These are phyloP conservation scores for Medauroidea extradentata DNA, from an alignment of 1,140 invertebrate genomes.

Conservation along the genomic window DNA sequence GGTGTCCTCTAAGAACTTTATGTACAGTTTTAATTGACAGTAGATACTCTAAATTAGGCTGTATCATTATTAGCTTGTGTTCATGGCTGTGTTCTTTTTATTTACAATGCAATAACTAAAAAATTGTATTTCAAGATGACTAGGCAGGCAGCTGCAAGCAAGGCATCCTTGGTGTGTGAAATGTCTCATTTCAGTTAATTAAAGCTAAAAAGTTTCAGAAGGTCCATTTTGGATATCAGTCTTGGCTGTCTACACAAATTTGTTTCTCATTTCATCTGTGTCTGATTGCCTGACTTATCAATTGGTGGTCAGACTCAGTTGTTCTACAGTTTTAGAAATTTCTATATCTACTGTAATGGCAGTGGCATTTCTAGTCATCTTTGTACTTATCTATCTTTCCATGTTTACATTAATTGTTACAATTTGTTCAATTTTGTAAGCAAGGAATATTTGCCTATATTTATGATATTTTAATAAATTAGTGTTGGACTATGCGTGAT, in stretches of 20 bases:
- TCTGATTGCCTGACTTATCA: conserved; percentile 15
- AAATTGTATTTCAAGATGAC: no score
- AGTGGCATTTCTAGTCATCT: conserved; percentile 19
- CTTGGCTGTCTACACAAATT: conserved; percentile 12
- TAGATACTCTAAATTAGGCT: no score
- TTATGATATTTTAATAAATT: conserved; percentile 22
- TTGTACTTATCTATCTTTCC: conserved; percentile 19
- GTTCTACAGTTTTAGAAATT: conserved; percentile 13
- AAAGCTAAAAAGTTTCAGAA: conserved; percentile 1
- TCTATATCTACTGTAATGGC: conserved; percentile 16
- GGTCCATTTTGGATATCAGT: not conserved
- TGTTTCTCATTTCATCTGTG: conserved; percentile 12
- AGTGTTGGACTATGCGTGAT: conserved; percentile 17
- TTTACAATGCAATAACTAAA: no score
- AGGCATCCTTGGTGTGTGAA: conserved; percentile 21
- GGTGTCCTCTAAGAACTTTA: no score
- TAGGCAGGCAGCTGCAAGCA: not conserved
- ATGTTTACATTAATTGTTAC: conserved; percentile 22
- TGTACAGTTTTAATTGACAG: no score
- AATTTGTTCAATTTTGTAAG: conserved; percentile 21
- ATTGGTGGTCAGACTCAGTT: conserved; percentile 3
- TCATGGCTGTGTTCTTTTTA: no score
- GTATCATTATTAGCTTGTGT: no score
- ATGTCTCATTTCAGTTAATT: conserved; percentile 4
- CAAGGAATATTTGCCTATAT: conserved; percentile 21